Evolutionary conservation across 2,888 invertebrate species (phyloP), one percentile per base, ranked within the genome.

Genomic region (Bembecia ichneumoniformis): DNA sequence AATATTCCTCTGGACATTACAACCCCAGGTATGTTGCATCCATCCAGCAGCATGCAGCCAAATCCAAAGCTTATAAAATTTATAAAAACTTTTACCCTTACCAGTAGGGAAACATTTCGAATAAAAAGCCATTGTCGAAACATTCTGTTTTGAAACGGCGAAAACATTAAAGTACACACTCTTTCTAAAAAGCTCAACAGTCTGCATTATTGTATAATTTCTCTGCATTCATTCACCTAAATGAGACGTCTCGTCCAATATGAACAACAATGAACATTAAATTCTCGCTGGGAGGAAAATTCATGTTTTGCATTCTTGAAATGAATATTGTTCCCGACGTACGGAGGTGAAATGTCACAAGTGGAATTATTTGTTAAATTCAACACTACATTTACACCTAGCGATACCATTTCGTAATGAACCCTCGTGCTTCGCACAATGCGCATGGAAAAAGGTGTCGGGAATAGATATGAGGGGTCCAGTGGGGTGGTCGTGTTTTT

Each of bases 331-430:
- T 55, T 62, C 59, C 60, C 58, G 54, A n/a, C 28, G 28, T 20
- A 71, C 64, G 65, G 62, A 59, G 63, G 55, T 56, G 58, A 61
- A 62, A 60, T 68, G 66, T 66, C 72, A 68, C 71, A 66, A 69
- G 64, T 67, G 65, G 64, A 73, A 74, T 74, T 73, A 75, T 72
- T 74, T 67, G 67, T 68, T 72, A 73, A 77, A 77, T 74, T 74
- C 71, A 68, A 68, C 70, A 72, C 72, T 72, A 68, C 67, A 68
- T 71, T 77, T 66, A 70, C 73, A 73, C 70, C 68, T 70, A 63
- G 56, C 50, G 43, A 28, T 49, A 40, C 71, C 60, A 67, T 46
- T 55, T 50, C 53, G 47, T 10, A 17, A 47, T 53, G 68, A 55
- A 10, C 69, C 54, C 2, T 51, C 51, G n/a, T 13, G 13, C 3